Conservation (phyloP, 2,113 vertebrate species). For the Rhynchopsitta pachyrhyncha region DNA sequence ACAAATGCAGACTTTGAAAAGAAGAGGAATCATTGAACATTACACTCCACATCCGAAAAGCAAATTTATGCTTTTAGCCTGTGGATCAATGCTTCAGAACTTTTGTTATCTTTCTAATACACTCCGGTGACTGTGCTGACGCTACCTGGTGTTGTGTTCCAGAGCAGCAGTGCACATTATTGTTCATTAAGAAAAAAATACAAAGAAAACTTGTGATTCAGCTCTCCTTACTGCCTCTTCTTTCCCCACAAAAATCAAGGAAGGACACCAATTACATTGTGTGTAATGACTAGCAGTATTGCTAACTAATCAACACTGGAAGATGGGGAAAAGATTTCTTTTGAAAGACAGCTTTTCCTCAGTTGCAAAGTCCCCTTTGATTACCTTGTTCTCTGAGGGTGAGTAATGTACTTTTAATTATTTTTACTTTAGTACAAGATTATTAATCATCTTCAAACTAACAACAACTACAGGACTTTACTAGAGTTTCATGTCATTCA, state of each 20-base stretch:
- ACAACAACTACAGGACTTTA: background rate
- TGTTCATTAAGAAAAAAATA: constrained; percentile 38
- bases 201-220: constrained; percentile 65
- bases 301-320: constrained; percentile 1
- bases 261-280: constrained; percentile 9
- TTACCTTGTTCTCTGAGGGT: constrained; percentile 36
- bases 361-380: constrained; percentile 34
- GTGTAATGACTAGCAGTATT: constrained; percentile 19
- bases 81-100: background rate
- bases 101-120: background rate
- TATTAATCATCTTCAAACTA: constrained; percentile 13
- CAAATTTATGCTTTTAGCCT: background rate
- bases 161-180: background rate
- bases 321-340: constrained; percentile 13
- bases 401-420: constrained; percentile 56
- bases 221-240: background rate
- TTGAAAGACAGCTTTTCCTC: constrained; percentile 58
- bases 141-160: background rate
- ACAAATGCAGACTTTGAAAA: background rate
- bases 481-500: background rate
- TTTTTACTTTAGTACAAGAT: constrained; percentile 28
- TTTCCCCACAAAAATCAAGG: constrained; percentile 43
- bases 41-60: background rate
- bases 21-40: background rate
- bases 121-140: background rate